These are phyloP conservation scores for Rhynchomys soricoides DNA, from an alignment of 2,113 vertebrate genomes.

Conservation along the genomic window DNA sequence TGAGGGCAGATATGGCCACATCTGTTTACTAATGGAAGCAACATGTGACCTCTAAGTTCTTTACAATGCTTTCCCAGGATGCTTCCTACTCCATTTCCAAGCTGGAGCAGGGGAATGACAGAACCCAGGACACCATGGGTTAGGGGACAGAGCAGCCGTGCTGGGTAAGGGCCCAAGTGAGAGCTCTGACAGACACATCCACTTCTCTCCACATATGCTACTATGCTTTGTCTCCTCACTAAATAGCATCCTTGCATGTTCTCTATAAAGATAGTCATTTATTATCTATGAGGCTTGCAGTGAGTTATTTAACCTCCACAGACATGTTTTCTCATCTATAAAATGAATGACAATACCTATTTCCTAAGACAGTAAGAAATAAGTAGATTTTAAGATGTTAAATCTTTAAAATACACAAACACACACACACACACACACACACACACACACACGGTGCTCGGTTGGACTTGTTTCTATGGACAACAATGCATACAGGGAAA, in stretches of 20 bases:
- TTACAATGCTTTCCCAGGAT: background rate
- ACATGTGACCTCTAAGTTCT: background rate
- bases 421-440: background rate
- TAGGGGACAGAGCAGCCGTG: background rate
- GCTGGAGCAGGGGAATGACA: background rate
- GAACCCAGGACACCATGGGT: background rate
- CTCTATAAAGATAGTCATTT: background rate
- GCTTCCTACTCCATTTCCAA: background rate
- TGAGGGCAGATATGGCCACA: background rate
- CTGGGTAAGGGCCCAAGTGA: background rate
- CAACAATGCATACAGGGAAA: background rate
- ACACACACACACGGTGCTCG: background rate
- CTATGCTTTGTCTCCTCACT: background rate
- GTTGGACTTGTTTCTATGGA: background rate
- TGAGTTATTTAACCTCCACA: slow-evolving; percentile 28
- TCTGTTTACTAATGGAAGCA: background rate
- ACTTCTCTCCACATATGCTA: background rate
- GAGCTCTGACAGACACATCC: background rate
- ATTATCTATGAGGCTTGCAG: background rate
- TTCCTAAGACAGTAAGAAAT: slow-evolving; percentile 26
- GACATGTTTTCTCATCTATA: slow-evolving; percentile 34
- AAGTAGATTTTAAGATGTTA: slow-evolving; percentile 14
- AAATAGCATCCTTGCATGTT: background rate
- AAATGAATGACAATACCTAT: background rate
- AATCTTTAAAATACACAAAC: background rate